Percentiles rank a stretch among this genome's conserved stretches.
These are phyloP conservation scores for Euspilapteryx auroguttella DNA, from an alignment of 2,888 invertebrate genomes.

Conservation along the genomic window DNA sequence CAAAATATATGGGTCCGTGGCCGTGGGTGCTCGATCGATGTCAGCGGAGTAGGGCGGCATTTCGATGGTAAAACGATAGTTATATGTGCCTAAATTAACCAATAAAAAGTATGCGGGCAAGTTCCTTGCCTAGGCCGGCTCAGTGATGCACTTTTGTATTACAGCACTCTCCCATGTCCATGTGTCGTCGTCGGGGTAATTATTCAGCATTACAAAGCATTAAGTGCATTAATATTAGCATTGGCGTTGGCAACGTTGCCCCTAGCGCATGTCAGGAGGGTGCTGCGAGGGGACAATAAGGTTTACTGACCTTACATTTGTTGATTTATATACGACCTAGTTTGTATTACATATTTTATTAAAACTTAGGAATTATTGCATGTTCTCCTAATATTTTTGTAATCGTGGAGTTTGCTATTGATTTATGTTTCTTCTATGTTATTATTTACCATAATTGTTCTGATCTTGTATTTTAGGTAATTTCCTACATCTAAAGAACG, in stretches of 20 bases:
- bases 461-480: too few relatives aligned
- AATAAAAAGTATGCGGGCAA: constrained; percentile 54
- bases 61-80: constrained; percentile 23
- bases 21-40: constrained; percentile 9
- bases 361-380: neutral
- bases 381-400: neutral
- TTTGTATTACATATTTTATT: too few relatives aligned
- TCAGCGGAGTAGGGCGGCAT: constrained; percentile 1
- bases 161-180: constrained; percentile 21
- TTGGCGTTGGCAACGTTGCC: constrained; percentile 9
- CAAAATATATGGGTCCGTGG: constrained; percentile 20
- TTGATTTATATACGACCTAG: too few relatives aligned
- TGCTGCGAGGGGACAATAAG: neutral
- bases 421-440: too few relatives aligned
- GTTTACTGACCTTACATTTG: too few relatives aligned
- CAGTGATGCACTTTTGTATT: too few relatives aligned
- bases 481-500: too few relatives aligned
- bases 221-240: constrained; percentile 23
- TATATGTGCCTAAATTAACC: constrained; percentile 37
- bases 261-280: constrained; percentile 2
- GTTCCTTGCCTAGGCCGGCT: too few relatives aligned
- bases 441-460: too few relatives aligned
- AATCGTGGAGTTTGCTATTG: too few relatives aligned
- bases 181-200: constrained; percentile 22
- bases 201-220: constrained; percentile 33